A percentile compares a stretch with the other conserved stretches of the same genome.
Conservation (phyloP, 2,113 vertebrate genomes). For the Lophura nycthemera region DNA sequence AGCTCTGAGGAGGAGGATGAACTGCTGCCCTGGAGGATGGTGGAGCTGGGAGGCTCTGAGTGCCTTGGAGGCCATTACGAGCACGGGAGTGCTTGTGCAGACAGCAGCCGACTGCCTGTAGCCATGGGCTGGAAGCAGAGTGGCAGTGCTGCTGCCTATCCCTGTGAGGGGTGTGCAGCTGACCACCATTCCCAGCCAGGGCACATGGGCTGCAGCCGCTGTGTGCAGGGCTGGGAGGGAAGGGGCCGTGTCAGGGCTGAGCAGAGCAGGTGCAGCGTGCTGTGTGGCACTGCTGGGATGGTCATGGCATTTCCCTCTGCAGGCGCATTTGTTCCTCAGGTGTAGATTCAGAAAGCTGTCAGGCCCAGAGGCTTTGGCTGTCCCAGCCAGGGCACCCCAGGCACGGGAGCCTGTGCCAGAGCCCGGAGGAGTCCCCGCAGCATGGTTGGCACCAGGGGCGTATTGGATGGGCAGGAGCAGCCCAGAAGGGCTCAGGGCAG, state of each 20-base stretch:
- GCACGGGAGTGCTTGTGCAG: background rate
- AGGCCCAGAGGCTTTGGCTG: background rate
- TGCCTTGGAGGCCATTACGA: background rate
- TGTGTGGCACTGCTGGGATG: background rate
- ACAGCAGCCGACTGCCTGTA: background rate
- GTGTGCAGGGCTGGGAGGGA: background rate
- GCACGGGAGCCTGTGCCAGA: background rate
- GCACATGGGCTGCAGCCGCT: too few relatives aligned
- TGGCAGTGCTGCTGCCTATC: background rate
- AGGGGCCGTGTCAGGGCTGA: background rate
- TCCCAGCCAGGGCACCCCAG: background rate
- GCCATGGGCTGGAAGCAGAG: background rate
- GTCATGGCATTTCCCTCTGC: background rate
- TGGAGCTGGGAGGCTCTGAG: background rate
- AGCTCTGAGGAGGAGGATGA: background rate
- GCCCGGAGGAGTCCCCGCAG: background rate
- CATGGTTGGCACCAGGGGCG: rapidly evolving
- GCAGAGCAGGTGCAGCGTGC: background rate
- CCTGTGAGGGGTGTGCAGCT: background rate
- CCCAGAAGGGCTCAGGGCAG: rapidly evolving
- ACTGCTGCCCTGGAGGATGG: background rate
- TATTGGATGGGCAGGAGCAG: background rate
- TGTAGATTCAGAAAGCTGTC: background rate
- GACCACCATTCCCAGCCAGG: background rate
- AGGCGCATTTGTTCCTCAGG: background rate